Evolutionary conservation across 2,113 vertebrate genomes (phyloP).

Genomic region (Rhinopomastus cyanomelas): DNA sequence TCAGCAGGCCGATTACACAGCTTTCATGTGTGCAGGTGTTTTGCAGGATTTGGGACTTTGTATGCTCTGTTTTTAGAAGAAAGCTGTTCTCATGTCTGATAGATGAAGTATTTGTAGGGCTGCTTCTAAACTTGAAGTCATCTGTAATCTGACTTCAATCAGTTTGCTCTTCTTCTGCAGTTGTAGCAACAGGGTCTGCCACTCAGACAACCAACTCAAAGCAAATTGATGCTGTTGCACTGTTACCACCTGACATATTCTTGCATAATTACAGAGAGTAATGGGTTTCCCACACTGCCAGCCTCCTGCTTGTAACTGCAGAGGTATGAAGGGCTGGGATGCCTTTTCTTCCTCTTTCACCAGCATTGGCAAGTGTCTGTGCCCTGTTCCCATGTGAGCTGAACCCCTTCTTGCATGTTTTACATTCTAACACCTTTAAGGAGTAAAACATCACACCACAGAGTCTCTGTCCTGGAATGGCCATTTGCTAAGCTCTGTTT

Average conservation of each 20-base stretch:
- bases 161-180: not conserved
- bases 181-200: fast-evolving
- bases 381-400: not conserved
- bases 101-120: not conserved
- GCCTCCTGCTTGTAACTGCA: not conserved
- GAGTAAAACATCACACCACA: not conserved
- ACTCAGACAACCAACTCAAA: not conserved
- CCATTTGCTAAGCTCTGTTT: not conserved
- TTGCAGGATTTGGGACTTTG: not conserved
- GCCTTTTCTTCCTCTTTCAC: not conserved
- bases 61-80: not conserved
- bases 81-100: not conserved
- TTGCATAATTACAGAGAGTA: not conserved
- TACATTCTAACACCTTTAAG: not conserved
- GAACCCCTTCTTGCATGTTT: not conserved
- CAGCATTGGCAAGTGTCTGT: not conserved
- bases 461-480: not conserved
- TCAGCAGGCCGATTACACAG: not conserved
- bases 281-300: not conserved
- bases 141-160: not conserved
- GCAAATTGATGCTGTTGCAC: not conserved
- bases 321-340: not conserved
- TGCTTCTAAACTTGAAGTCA: not conserved
- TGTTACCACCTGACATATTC: not conserved
- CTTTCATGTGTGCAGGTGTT: not conserved